phyloP scores from a whole-genome alignment of 2,113 vertebrate genomes.

The Haemorhous mexicanus region DNA sequence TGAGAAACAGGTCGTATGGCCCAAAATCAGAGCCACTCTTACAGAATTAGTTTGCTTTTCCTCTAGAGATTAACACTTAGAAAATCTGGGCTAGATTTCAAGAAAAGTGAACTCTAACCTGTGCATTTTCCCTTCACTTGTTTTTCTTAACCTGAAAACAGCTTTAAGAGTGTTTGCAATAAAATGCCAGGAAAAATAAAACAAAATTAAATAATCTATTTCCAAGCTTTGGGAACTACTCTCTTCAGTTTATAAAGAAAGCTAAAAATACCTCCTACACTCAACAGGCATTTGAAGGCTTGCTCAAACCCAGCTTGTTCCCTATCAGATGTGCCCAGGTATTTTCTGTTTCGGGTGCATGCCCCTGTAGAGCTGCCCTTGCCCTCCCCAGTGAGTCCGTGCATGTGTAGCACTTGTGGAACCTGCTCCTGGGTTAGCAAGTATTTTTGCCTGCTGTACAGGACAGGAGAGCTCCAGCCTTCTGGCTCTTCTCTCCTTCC shows the following conservation, averaged over 20 bases:
- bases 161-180: constrained; percentile 25
- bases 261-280: constrained; percentile 22
- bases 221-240: constrained; percentile 14
- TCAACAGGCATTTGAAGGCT: background rate
- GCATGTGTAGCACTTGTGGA: background rate
- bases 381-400: background rate
- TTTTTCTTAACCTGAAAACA: constrained; percentile 59
- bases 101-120: constrained; percentile 41
- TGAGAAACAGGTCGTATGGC: constrained; percentile 8
- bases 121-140: constrained; percentile 33
- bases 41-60: constrained; percentile 65
- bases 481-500: background rate
- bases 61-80: constrained; percentile 63
- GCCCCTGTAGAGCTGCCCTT: background rate
- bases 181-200: constrained; percentile 53
- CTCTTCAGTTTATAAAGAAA: constrained; percentile 12
- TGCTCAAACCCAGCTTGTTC: background rate
- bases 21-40: constrained; percentile 38
- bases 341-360: background rate
- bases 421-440: background rate
- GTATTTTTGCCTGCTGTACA: background rate
- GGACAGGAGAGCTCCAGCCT: background rate
- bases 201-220: constrained; percentile 39
- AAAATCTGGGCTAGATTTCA: constrained; percentile 60
- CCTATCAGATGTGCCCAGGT: background rate